Evolutionary conservation across 1,140 invertebrate species (phyloP).

Genomic region (Propsilocerus akamusi): DNA sequence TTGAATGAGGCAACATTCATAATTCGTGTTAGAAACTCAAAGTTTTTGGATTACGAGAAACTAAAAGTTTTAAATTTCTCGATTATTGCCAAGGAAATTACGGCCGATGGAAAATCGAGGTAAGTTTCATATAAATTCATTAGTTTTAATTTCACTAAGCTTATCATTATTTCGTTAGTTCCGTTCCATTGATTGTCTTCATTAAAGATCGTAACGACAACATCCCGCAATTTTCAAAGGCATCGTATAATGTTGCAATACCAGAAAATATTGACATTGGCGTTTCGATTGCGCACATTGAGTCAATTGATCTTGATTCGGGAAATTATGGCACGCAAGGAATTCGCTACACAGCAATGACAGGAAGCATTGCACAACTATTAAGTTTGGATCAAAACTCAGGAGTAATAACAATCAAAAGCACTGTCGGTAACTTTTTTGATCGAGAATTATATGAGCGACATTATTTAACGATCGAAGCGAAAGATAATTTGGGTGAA

Average conservation of each 20-base stretch:
- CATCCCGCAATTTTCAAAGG: conserved; percentile 69
- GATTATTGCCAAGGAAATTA: conserved; percentile 67
- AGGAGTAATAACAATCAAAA: conserved; percentile 66
- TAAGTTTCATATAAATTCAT: conserved; percentile 6
- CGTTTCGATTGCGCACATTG: conserved; percentile 62
- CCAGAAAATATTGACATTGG: conserved; percentile 69
- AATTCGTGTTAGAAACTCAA: conserved; percentile 71
- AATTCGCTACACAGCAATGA: conserved; percentile 68
- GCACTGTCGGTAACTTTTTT: conserved; percentile 49
- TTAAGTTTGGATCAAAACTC: conserved; percentile 60
- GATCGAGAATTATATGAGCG: conserved; percentile 71
- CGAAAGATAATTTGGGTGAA: conserved; percentile 66
- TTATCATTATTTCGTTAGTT: conserved; percentile 26
- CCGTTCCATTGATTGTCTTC: conserved; percentile 66
- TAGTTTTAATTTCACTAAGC: neutral
- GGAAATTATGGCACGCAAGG: conserved; percentile 69
- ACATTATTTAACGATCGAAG: conserved; percentile 83
- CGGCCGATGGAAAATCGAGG: conserved; percentile 26
- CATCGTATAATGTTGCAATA: conserved; percentile 56
- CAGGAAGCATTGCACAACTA: conserved; percentile 58
- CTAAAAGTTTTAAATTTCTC: conserved; percentile 64
- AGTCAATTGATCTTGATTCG: conserved; percentile 69
- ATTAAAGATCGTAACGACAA: conserved; percentile 90
- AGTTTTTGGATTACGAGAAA: conserved; percentile 71
- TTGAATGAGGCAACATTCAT: conserved; percentile 87